Percentiles rank a stretch among this genome's conserved stretches.
Evolutionary conservation across 2,113 vertebrate species (phyloP).

Genomic region (Brienomyrus longianalis): DNA sequence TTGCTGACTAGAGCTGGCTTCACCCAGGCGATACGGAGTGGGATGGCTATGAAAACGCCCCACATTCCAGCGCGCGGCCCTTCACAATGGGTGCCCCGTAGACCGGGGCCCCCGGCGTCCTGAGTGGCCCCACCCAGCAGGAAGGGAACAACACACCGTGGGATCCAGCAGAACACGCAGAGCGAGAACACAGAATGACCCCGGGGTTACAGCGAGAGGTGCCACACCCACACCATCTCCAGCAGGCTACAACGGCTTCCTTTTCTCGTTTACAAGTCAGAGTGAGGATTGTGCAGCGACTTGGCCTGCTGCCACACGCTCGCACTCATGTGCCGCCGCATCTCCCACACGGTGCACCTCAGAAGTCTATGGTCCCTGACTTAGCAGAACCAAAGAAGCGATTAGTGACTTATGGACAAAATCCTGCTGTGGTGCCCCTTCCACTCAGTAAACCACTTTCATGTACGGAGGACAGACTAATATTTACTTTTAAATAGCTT

Average conservation of each 20-base stretch:
- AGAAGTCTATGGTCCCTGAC: no score
- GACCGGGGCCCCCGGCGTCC: background rate
- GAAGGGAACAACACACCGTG: background rate
- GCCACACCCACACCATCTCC: background rate
- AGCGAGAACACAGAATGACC: background rate
- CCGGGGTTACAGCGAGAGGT: background rate
- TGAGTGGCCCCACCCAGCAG: background rate
- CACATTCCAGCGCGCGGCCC: background rate
- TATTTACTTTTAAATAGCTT: constrained; percentile 19
- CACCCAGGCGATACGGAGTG: background rate
- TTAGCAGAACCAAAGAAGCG: background rate
- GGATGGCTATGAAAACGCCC: background rate
- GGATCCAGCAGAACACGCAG: background rate
- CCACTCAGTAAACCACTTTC: background rate
- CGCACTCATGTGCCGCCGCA: no score
- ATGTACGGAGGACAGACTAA: background rate
- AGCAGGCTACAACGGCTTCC: background rate
- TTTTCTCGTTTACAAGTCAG: background rate
- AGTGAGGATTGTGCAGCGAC: background rate
- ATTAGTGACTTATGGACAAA: background rate
- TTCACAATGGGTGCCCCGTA: background rate
- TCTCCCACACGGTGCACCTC: background rate
- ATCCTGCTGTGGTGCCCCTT: background rate
- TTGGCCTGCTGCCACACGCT: background rate
- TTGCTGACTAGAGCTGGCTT: background rate